Base-by-base conservation (phyloP, 2,888 invertebrate species). In the Lymantria dispar region DNA sequence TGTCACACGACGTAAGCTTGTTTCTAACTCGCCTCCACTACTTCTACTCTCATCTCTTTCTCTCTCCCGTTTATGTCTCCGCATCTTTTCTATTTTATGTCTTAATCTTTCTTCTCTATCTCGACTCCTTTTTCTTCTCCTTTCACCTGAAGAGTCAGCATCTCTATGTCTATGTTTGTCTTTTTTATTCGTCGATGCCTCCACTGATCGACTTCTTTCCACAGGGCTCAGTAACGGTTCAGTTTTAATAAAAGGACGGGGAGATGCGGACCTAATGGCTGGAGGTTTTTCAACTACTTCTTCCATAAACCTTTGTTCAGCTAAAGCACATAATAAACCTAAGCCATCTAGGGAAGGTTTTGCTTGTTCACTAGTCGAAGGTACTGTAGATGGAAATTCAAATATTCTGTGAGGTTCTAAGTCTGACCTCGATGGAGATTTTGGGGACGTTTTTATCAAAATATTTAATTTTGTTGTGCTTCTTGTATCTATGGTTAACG, bases 281-380 rank as follows among this genome's bases (percentile, higher is more conserved):
- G 79, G 68, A 43, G 87, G 83, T 43, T 73, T 80, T 42, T 91
- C 91, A 0, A 81, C 92, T 0, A 93, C 95, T 78, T 96, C 96
- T 71, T 96, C 96, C 87, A 95, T 93, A 58, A 96, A 95, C 61
- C 96, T 92, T 73, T 97, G 96, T 73, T 97, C 97, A 0, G 97
- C 97, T 53, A 97, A 85, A 8, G 96, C 96, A 78, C 97, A 97
- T 29, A 97, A 82, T 33, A 97, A 80, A 48, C 95, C 95, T 12
- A 97, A 83, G 0, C 95, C 95, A 22, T 93, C 95, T 13, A 95
- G 82, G 5, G 88, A 89, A 56, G 85, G 83, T 59, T 90, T 89
- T 8, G 76, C 57, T 48, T 87, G 86, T 30, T 86, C 83, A 60
- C 76, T 74, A 0, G 71, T 62, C 48, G 64, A 60, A 2, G 78